Evolutionary conservation across 2,888 invertebrate genomes (phyloP), one percentile per base, ranked within the genome.

Genomic region (Lysandra bellargus): DNA sequence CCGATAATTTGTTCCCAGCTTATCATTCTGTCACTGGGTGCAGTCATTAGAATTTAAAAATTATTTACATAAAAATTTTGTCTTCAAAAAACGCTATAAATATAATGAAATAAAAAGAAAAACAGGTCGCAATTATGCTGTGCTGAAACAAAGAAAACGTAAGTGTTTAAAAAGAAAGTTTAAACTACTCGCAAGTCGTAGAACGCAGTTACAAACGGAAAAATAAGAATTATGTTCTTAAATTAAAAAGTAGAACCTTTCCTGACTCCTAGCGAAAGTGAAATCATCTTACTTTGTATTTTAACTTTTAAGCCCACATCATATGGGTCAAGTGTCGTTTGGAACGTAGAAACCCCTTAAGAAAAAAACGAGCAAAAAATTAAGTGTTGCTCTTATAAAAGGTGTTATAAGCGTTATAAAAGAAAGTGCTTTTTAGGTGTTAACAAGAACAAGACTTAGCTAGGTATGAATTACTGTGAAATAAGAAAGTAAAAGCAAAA

Each of bases 281-380:
- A 75, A 75, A 53, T 12, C 23, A 75, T 30, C 30, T 49, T 75
- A 49, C 75, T 75, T 75, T 75, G 74, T 74, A 23, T 74, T 44
- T 40, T 74, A 44, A 74, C 12, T 74, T 44, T 40, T 74, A 44
- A 74, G 74, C 23, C 12, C 74, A 74, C 44, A 44, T 74, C 23
- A 75, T 23, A 75, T 49, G 23, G 75, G 75, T 49, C 75, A 75
- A 75, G 49, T 23, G 30, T 75, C 53, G 30, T 49, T 40, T 14
- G 53, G 30, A 75, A 53, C 53, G 53, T 53, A 53, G 49, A 53
- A 49, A 30, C 17, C 23, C 44, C 9, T 44, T 74, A 44, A n/a
- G 44, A 44, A 74, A 74, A 17, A 74, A 44, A 44, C 33, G 33
- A 74, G 40, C 37, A 74, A 74, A 40, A 74, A 37, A 17, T n/a